phyloP scores from a whole-genome alignment of 2,797 vertebrate species.

The Otus scops region DNA sequence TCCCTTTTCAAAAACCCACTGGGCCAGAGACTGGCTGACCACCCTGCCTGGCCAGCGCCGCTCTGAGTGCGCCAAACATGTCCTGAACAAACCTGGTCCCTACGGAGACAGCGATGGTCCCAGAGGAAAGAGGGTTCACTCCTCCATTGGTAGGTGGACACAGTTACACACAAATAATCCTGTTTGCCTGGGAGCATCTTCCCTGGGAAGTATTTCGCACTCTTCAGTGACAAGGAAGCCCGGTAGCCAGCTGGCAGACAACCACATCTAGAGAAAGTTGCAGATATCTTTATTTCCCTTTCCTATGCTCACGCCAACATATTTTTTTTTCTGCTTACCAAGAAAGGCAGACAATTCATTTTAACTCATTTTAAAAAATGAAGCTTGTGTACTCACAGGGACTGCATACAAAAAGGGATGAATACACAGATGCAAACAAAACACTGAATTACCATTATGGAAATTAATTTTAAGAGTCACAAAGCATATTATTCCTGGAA shows the following conservation, averaged over 20 bases:
- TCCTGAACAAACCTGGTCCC: background rate
- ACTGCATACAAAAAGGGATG: background rate
- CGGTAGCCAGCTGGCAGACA: background rate
- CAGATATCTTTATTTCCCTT: background rate
- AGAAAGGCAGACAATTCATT: background rate
- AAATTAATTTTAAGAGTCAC: conserved; percentile 59
- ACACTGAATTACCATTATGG: background rate
- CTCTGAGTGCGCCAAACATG: accelerated
- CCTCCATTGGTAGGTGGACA: accelerated
- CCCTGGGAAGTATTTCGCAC: background rate
- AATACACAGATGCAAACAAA: background rate
- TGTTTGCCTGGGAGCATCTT: accelerated
- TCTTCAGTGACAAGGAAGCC: background rate
- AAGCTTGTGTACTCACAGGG: background rate
- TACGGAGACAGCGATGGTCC: accelerated
- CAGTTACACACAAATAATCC: background rate
- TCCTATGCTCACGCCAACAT: background rate
- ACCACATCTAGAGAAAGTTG: background rate
- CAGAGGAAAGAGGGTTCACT: background rate
- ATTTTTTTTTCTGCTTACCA: too few relatives aligned
- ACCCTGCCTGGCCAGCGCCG: accelerated
- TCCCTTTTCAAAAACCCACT: background rate
- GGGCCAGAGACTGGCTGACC: background rate
- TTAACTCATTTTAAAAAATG: background rate
- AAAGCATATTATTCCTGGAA: conserved; percentile 60